Evolutionary conservation across 30 jellyfish, hydroid and myxozoan species (phyloP).

Genomic region (Hydractinia echinata): DNA sequence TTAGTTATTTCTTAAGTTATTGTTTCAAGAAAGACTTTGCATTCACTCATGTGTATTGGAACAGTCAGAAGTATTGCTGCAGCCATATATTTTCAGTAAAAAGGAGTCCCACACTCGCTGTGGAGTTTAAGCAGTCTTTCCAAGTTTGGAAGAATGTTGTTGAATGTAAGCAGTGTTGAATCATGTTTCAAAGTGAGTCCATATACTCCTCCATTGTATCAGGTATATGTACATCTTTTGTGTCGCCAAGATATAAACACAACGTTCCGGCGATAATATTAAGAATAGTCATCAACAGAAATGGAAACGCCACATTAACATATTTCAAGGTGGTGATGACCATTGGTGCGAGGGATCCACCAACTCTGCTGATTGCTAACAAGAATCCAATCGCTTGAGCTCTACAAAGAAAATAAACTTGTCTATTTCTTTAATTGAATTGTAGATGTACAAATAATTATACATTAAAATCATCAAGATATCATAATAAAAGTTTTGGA

Average conservation of each 20-base stretch:
- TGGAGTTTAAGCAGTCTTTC: too few species aligned
- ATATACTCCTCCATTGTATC: slow-evolving; percentile 18
- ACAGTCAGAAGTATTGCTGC: too few species aligned
- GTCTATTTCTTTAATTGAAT: neutral
- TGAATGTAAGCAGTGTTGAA: too few species aligned
- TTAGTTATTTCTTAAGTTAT: too few species aligned
- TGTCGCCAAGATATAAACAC: slow-evolving; percentile 48
- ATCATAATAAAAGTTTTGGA: too few species aligned
- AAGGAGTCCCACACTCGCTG: too few species aligned
- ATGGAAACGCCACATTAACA: slow-evolving; percentile 51
- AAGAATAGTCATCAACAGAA: slow-evolving; percentile 43
- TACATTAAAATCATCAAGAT: too few species aligned
- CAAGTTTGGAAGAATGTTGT: too few species aligned
- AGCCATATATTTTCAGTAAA: too few species aligned
- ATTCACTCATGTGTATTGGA: too few species aligned
- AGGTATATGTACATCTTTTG: slow-evolving; percentile 34
- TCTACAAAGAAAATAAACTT: slow-evolving; percentile 19
- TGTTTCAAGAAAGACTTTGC: too few species aligned
- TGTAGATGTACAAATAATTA: too few species aligned
- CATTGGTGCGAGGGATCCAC: slow-evolving; percentile 75
- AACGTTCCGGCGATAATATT: slow-evolving; percentile 33
- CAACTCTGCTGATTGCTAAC: slow-evolving; percentile 60
- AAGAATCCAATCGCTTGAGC: slow-evolving; percentile 73
- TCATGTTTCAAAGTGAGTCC: neutral
- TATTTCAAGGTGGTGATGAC: slow-evolving; percentile 49